Base-by-base conservation (phyloP, 2,888 invertebrate genomes). In the Xestia ashworthii region DNA sequence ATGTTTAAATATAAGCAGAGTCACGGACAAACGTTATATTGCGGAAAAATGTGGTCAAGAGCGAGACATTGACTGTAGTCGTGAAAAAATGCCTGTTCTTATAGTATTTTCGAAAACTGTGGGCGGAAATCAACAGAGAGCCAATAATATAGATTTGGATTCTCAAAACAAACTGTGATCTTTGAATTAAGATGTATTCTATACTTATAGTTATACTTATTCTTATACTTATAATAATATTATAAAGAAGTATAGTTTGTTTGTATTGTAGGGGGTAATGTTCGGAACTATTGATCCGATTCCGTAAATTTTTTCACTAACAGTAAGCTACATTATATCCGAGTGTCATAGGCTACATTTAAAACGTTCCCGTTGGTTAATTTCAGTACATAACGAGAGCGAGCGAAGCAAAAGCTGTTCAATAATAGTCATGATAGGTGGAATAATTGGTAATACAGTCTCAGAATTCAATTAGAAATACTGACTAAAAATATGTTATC, bases 1-100 rank as follows among this genome's bases (percentile, higher is more conserved):
- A 70, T 75, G 64, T 84, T 82, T 87, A 85, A 80, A 87, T 82
- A 76, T 84, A 87, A 70, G 75, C 69, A 70, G 71, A 81, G 82
- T 80, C 88, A 81, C 44, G 80, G 82, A 41, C 75, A 76, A 67
- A 71, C 9, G 68, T 72, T 41, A 66, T 74, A 75, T 46, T 74
- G 67, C 32, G 48, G 48, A 58, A 69, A 82, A 74, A n/a, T 74
- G 65, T 77, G 62, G 76, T 70, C 72, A 83, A 73, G 74, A 81
- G 19, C 77, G 32, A 64, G 79, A 58, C 77, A 74, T 74, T 84
- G 65, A 66, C 71, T 71, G 71, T 58, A 60, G 14, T 14, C 19
- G 9, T 46, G 14, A 22, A 62, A 12, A 44, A 55, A 32, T 58
- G 3, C 9, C 55, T 38, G 46, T 70, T 41, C 32, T 46, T 44